Evolutionary conservation across 2,113 vertebrate genomes (phyloP).

Genomic region (Hippocampus comes): DNA sequence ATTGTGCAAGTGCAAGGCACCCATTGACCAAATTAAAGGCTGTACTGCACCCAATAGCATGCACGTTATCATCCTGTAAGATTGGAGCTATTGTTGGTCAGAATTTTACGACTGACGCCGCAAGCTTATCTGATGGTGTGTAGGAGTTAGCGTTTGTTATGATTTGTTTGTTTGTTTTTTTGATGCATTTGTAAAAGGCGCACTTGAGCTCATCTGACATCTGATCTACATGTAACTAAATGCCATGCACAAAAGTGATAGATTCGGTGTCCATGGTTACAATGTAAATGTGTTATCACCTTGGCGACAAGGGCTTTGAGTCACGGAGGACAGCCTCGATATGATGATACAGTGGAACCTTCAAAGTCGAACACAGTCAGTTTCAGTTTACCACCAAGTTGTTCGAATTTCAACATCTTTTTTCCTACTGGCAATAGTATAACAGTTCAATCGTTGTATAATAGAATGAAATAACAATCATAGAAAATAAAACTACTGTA

Average conservation of each 20-base stretch:
- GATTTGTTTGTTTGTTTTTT: not conserved
- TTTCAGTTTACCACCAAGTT: not conserved
- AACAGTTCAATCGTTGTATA: not conserved
- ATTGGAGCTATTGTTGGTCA: constrained; percentile 31
- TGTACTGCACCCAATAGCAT: not conserved
- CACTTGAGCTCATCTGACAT: constrained; percentile 23
- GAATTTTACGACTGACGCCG: constrained; percentile 14
- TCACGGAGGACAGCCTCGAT: constrained; percentile 40
- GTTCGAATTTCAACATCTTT: not conserved
- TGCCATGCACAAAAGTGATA: constrained; percentile 43
- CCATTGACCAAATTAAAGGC: constrained; percentile 23
- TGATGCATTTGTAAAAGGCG: constrained; percentile 9
- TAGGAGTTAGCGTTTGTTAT: not conserved
- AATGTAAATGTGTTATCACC: constrained; percentile 65
- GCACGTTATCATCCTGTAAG: not conserved
- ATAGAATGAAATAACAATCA: not conserved
- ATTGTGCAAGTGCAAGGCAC: constrained; percentile 2
- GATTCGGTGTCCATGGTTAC: constrained; percentile 60
- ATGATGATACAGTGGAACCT: constrained; percentile 4
- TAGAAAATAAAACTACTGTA: too few species aligned
- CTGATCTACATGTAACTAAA: constrained; percentile 48
- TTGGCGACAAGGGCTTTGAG: constrained; percentile 59
- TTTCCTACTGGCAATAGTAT: not conserved
- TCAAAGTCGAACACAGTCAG: not conserved
- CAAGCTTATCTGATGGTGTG: constrained; percentile 9